Base-by-base conservation (phyloP, 2,888 invertebrate species). In the Frankliniella intonsa region DNA sequence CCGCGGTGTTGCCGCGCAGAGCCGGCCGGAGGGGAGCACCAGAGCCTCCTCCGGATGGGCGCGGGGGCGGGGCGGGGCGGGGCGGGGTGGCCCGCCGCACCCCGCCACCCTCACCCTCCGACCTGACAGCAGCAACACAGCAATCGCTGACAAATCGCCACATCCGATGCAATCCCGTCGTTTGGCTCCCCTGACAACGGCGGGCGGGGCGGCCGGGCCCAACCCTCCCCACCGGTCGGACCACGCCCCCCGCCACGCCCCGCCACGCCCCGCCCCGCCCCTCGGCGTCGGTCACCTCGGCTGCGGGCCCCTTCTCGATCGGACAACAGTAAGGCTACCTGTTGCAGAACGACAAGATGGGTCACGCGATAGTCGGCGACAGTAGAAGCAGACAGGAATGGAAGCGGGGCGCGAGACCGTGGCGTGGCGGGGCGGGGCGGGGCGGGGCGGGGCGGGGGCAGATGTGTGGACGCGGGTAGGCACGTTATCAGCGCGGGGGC, bases 61-160 rank as follows among this genome's bases (percentile, higher is more conserved):
- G 62, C 17, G 9, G 17, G 5, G 17, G 5, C 3, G 55, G 55
- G 55, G 55, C 17, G 55, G 55, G 5, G 55, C 19, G 17, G 62
- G 62, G 62, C 62, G 62, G n/a, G 19, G 62, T 7, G 62, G 62
- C 55, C 55, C 62, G 62, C 5, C 62, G 62, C 62, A 62, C 5
- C 14, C 14, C 19, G 17, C 62, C 14, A 17, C 62, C 38, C 5
- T 3, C 38, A 38, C 38, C 38, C 38, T 38, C 38, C 38, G 38
- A 38, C 38, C 38, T 38, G 38, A 38, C 38, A 38, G 38, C 5
- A 38, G 38, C 38, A 5, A 38, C 12, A 62, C 62, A 38, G 62
- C 62, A 62, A 62, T 62, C 62, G 62, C 62, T 62, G 62, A 62
- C 62, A 62, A 62, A 62, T 62, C 62, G n/a, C 19, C 38, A 38